phyloP scores from a whole-genome alignment of 2,888 invertebrate genomes.

The Teleiodes luculella region DNA sequence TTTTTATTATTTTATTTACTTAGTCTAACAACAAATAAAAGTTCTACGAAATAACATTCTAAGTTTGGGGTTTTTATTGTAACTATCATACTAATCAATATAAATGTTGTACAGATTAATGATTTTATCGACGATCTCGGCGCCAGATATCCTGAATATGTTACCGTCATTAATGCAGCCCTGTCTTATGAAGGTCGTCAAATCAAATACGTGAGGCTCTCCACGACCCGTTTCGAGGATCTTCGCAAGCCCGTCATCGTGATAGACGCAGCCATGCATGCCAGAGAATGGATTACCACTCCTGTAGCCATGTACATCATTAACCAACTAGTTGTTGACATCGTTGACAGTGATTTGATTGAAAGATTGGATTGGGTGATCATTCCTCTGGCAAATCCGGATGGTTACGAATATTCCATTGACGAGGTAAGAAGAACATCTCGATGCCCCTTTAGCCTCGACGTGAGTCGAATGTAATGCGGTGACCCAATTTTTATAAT shows the following conservation, averaged over 20 bases:
- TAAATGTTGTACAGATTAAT: conserved; percentile 82
- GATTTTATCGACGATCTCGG: conserved; percentile 63
- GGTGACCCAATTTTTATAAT: not conserved
- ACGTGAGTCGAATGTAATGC: not conserved
- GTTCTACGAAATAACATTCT: too few species aligned
- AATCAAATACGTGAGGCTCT: conserved; percentile 80
- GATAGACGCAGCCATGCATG: conserved; percentile 81
- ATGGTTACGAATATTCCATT: conserved; percentile 84
- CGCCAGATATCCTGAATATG: conserved; percentile 62
- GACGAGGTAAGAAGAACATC: conserved; percentile 57
- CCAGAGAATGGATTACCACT: conserved; percentile 86
- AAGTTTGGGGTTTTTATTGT: too few species aligned
- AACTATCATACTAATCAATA: too few species aligned
- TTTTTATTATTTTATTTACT: too few species aligned
- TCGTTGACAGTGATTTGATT: conserved; percentile 66
- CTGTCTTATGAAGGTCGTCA: conserved; percentile 79
- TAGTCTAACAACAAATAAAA: too few species aligned
- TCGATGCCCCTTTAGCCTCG: not conserved
- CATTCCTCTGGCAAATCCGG: conserved; percentile 84
- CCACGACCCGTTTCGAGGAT: conserved; percentile 65
- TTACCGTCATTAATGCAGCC: conserved; percentile 77
- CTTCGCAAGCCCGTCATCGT: conserved; percentile 77
- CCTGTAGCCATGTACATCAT: conserved; percentile 83
- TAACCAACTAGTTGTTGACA: conserved; percentile 80
- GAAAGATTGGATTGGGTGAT: conserved; percentile 82